These are phyloP conservation scores for Leptinotarsa defecta DNA, from an alignment of 1,140 invertebrate genomes.

Conservation along the genomic window DNA sequence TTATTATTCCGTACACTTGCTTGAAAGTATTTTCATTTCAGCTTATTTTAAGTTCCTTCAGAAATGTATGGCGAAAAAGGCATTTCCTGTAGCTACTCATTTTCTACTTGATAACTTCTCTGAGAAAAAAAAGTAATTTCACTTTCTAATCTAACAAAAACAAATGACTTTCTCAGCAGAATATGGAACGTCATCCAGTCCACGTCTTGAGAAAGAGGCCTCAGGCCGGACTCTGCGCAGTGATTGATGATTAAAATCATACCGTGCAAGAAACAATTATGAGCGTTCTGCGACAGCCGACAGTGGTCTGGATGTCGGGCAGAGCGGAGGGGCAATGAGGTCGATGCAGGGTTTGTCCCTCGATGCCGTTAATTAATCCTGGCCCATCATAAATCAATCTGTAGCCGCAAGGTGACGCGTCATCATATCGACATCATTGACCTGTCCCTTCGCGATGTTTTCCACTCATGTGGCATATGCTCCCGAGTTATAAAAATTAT, in stretches of 20 bases:
- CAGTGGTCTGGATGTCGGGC: conserved; percentile 33
- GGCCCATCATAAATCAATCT: conserved; percentile 54
- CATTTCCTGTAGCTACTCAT: no score
- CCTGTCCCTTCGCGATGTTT: conserved; percentile 46
- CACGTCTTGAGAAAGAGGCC: no score
- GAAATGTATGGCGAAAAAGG: no score
- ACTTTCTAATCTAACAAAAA: no score
- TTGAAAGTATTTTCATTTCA: no score
- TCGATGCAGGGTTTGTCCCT: conserved; percentile 44
- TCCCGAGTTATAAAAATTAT: not conserved
- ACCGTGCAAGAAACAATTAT: conserved; percentile 48
- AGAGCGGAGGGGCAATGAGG: not conserved
- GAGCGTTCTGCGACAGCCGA: conserved; percentile 45
- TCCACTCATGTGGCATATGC: conserved; percentile 12
- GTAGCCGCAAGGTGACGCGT: conserved; percentile 54
- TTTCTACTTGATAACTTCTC: no score
- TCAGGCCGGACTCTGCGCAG: not conserved
- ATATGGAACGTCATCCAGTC: no score
- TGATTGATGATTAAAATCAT: conserved; percentile 37
- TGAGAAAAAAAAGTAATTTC: no score
- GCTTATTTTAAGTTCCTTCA: no score
- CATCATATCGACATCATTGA: conserved; percentile 56
- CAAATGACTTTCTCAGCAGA: no score
- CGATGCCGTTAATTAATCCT: conserved; percentile 53
- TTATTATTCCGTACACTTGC: no score